phyloP scores from a whole-genome alignment of 1,140 invertebrate species.

The Paraescarpia echinospica region DNA sequence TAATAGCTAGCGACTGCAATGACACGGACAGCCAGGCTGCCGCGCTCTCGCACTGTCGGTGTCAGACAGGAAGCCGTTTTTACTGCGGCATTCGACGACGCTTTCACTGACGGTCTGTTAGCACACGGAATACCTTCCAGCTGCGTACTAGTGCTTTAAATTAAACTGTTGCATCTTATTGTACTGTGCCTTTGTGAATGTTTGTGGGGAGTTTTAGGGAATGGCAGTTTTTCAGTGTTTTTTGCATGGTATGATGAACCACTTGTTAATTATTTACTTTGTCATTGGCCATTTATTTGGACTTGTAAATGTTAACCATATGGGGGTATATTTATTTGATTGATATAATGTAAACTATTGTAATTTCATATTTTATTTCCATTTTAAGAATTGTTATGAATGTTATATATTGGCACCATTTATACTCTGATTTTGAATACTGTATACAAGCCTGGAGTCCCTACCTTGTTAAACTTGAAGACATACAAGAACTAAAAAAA shows the following conservation, averaged over 20 bases:
- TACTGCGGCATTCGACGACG: neutral
- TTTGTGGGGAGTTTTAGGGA: neutral
- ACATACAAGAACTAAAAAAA: too few relatives aligned
- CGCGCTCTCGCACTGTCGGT: neutral
- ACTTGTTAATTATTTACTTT: neutral
- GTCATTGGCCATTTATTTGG: too few relatives aligned
- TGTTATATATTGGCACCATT: neutral
- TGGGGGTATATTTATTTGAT: too few relatives aligned
- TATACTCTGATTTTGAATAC: too few relatives aligned
- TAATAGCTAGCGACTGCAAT: neutral
- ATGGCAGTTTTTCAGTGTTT: neutral
- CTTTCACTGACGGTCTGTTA: neutral
- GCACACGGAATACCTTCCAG: neutral
- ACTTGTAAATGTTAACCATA: too few relatives aligned
- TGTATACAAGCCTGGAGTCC: too few relatives aligned
- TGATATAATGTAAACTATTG: too few relatives aligned
- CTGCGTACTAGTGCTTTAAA: neutral
- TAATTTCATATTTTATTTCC: neutral
- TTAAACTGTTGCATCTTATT: neutral
- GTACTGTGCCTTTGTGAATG: neutral
- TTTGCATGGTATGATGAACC: neutral
- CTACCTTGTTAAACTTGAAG: too few relatives aligned
- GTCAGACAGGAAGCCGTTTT: neutral
- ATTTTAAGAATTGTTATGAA: neutral
- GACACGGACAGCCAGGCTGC: neutral